phyloP scores from a whole-genome alignment of 2,797 vertebrate genomes.

The Acridotheres tristis region DNA sequence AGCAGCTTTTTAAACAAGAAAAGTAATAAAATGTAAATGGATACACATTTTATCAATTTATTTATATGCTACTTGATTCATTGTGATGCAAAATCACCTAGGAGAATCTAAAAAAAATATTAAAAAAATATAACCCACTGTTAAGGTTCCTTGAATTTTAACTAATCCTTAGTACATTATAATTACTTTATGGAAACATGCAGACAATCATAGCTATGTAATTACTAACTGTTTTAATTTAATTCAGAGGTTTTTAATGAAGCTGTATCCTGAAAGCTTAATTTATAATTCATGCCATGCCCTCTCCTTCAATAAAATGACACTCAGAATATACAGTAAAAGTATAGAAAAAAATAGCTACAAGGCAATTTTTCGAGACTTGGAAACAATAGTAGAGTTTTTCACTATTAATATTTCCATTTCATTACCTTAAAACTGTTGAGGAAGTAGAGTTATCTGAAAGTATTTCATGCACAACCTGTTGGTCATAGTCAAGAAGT shows the following conservation, averaged over 20 bases:
- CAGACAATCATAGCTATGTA: constrained; percentile 2
- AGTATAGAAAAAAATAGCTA: neutral
- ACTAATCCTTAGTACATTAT: neutral
- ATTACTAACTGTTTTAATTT: constrained; percentile 50
- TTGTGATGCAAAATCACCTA: neutral
- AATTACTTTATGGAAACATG: constrained; percentile 40
- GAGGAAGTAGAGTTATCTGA: constrained; percentile 78
- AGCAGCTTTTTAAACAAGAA: neutral
- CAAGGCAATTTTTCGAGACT: neutral
- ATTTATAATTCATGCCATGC: constrained; percentile 25
- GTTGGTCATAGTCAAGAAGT: constrained; percentile 42
- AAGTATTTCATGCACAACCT: constrained; percentile 88
- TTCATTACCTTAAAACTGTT: constrained; percentile 76
- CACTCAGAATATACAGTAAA: neutral
- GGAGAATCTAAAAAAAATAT: neutral
- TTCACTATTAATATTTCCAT: neutral
- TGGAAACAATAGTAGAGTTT: neutral
- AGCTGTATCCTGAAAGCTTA: constrained; percentile 19
- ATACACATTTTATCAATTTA: neutral
- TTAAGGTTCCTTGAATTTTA: constrained; percentile 20
- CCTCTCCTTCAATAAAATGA: neutral
- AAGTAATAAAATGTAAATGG: neutral
- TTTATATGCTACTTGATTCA: neutral
- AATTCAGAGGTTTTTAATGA: constrained; percentile 35
- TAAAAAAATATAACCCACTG: neutral